Evolutionary conservation across 2,888 invertebrate species (phyloP), one percentile per base, ranked within the genome.

Genomic region (Vandiemenella viatica): DNA sequence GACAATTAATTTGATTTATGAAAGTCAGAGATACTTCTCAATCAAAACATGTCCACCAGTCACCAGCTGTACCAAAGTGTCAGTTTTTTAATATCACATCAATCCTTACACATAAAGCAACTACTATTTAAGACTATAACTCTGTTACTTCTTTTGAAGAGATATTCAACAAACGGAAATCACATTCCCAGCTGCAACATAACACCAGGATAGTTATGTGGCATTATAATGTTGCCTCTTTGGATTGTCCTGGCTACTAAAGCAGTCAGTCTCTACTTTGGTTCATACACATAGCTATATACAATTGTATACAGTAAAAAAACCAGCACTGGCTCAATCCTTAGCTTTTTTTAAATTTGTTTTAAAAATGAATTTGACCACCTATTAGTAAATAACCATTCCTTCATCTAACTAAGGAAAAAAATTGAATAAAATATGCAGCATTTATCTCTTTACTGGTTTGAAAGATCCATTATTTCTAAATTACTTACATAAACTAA

Each of bases 71-170:
- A 42, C 42, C 42, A 42, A 42, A 32, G 32, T 32, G 32, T 46
- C 20, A 7, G 20, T 49, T 46, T 56, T 57, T 59, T 66, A 65
- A 66, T 68, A 69, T 68, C 68, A 69, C 68, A 69, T 67, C 64
- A 67, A 67, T n/a, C 66, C 63, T 67, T 67, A 69, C 69, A 69
- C 66, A 62, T 66, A 68, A 69, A 69, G 68, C 69, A 67, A 61
- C 61, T 51, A 53, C 49, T 49, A 49, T 47, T 45, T 46, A 49
- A 49, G 45, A 45, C 63, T 66, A 62, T 49, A 50, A 52, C 42
- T 50, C 37, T 52, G 43, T 51, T 52, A 49, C 41, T 44, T 43
- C 43, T 45, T 46, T 47, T 51, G 42, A 51, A 51, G 49, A 51
- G 22, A 19, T 48, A 48, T 44, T 48, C 19, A 51, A 51, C 50